A percentile compares a stretch with the other conserved stretches of the same genome.
Conservation (phyloP, 92 coral and sea anemone species). For the Porites rus region DNA sequence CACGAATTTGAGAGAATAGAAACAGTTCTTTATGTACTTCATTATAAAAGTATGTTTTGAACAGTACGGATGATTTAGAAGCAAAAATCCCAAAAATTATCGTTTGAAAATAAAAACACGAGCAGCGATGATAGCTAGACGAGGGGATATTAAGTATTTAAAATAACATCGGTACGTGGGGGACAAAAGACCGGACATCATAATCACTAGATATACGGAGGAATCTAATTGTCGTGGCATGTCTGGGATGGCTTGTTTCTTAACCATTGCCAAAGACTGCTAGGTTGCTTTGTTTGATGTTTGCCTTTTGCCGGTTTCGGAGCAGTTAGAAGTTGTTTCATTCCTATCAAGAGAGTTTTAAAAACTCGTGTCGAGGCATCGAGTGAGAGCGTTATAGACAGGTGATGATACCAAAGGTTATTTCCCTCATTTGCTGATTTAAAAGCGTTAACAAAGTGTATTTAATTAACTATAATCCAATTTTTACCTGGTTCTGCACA, state of each 20-base stretch:
- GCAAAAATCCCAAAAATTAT: constrained; percentile 21
- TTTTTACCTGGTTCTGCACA: constrained; percentile 7
- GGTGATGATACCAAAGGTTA: constrained; percentile 3
- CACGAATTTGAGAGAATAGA: background rate
- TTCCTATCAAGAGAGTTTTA: background rate
- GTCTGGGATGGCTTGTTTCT: no score
- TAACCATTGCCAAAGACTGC: no score
- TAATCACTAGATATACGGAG: background rate
- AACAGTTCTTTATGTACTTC: background rate
- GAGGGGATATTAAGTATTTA: background rate
- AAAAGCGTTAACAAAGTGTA: constrained; percentile 15
- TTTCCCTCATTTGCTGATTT: background rate
- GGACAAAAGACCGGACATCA: constrained; percentile 1
- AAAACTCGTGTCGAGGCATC: background rate
- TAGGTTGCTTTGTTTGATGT: no score
- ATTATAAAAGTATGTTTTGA: background rate
- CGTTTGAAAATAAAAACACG: constrained; percentile 7
- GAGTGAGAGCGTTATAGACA: background rate
- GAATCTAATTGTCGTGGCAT: no score
- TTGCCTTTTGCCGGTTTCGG: no score
- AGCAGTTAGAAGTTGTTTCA: background rate
- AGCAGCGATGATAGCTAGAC: constrained; percentile 25
- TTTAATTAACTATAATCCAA: constrained; percentile 25
- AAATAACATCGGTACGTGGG: background rate
- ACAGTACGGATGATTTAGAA: background rate